Base-by-base conservation (phyloP, 2,888 invertebrate genomes). In the Synanthedon myopaeformis region DNA sequence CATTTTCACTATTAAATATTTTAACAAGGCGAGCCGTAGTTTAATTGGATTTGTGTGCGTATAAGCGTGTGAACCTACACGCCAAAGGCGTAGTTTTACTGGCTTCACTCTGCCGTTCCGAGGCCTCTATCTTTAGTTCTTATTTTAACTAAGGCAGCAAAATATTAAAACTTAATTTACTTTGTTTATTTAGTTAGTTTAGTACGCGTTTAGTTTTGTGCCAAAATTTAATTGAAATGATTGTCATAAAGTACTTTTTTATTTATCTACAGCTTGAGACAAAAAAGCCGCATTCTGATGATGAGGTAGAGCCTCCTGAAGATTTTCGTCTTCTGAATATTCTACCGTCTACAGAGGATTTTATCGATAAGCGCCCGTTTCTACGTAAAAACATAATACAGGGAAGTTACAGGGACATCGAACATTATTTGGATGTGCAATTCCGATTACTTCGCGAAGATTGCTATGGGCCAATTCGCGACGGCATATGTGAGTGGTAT, bases 371-470 rank as follows among this genome's bases (percentile, higher is more conserved):
- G 0, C 64, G 51, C n/a, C 76, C 82, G 0, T 84, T 66, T 58
- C 12, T 82, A 45, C 72, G 85, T 1, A 82, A 89, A 3, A 92
- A 92, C 68, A 87, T 91, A 42, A 70, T 89, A 0, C 64, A 85
- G 49, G 93, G 93, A 8, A 76, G 82, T 0, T 95, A 93, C 69
- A 68, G 78, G 4, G 84, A 89, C 62, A 83, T 91, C 1, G 88
- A 92, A 17, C 92, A 95, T 65, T 96, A 96, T 70, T 81, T 96
- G 41, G 93, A 94, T 64, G 89, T 92, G 1, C 95, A 95, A 64
- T 94, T 94, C 67, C 82, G 93, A 10, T 80, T 95, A 23, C 75
- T 96, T 52, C 86, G 94, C 12, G 95, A 96, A 76, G 96, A 96
- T 77, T 95, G 94, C 71, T 88, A 93, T 51, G 85, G 89, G 6